phyloP scores from a whole-genome alignment of 2,888 invertebrate genomes.

The Lepidocyrtoides sp. region DNA sequence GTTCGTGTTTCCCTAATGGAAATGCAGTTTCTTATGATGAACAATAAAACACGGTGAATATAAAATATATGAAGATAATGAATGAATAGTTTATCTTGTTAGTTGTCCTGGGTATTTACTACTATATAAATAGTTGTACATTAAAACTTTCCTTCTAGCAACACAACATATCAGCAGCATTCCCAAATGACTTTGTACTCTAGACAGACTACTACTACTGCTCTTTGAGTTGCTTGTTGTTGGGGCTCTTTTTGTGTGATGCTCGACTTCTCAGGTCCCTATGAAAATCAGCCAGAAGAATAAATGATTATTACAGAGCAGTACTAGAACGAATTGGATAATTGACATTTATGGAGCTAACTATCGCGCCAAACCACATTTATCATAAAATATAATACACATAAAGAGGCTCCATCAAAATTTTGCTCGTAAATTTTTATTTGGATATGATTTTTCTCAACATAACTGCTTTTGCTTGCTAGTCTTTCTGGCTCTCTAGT shows the following conservation, averaged over 20 bases:
- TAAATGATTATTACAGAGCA: constrained; percentile 24
- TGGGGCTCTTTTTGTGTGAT: background rate
- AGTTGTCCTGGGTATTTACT: no score
- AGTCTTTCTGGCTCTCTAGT: background rate
- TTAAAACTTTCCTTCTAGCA: no score
- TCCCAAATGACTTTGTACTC: no score
- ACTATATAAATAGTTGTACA: no score
- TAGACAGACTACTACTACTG: no score
- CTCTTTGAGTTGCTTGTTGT: no score
- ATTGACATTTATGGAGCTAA: constrained; percentile 77
- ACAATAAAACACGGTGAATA: no score
- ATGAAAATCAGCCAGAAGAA: background rate
- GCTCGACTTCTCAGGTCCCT: background rate
- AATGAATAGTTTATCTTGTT: no score
- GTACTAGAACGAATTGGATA: constrained; percentile 73
- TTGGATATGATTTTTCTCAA: background rate
- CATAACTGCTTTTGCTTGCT: background rate
- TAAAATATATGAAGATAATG: no score
- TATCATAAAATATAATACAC: constrained; percentile 3
- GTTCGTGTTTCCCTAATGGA: no score
- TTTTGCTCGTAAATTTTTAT: constrained; percentile 30
- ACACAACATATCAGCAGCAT: no score
- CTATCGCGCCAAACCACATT: constrained; percentile 47
- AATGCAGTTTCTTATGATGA: no score
- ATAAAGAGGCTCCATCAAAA: background rate